phyloP scores from a whole-genome alignment of 2,888 invertebrate genomes.

The Lasioglossum zephyrum region DNA sequence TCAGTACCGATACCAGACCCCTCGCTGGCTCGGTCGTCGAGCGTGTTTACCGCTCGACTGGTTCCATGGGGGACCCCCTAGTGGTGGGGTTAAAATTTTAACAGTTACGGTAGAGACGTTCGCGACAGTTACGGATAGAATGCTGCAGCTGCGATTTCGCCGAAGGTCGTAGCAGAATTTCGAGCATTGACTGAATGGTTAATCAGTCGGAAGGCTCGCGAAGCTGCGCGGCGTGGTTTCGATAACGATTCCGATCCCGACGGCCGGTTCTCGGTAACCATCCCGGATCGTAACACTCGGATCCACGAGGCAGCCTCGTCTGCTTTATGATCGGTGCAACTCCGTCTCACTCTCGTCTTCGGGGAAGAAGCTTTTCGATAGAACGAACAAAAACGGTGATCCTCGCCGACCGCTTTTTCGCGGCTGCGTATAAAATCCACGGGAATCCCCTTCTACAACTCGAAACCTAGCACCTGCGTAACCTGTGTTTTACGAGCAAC shows the following conservation, averaged over 20 bases:
- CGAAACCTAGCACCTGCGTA: constrained; percentile 52
- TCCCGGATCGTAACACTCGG: constrained; percentile 13
- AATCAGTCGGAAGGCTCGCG: not conserved
- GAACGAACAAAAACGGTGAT: constrained; percentile 39
- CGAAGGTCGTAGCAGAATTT: not conserved
- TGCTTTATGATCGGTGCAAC: constrained; percentile 59
- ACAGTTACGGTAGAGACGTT: not conserved
- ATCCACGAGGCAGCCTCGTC: not conserved
- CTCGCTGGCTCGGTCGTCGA: no score
- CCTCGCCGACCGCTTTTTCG: constrained; percentile 60
- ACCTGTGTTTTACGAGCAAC: constrained; percentile 63
- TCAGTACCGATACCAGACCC: not conserved
- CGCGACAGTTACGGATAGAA: not conserved
- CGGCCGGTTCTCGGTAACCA: constrained; percentile 16
- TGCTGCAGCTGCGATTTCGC: not conserved
- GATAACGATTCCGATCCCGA: not conserved
- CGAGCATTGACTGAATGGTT: not conserved
- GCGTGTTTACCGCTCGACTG: no score
- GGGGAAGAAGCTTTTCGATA: constrained; percentile 53
- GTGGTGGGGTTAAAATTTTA: not conserved
- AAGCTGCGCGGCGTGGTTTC: not conserved
- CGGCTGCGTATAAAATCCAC: constrained; percentile 60
- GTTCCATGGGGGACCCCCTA: not conserved
- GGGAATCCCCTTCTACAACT: constrained; percentile 36
- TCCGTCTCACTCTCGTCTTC: constrained; percentile 60